These are phyloP conservation scores for Flexamia atlantica DNA, from an alignment of 2,888 invertebrate genomes.

Conservation along the genomic window DNA sequence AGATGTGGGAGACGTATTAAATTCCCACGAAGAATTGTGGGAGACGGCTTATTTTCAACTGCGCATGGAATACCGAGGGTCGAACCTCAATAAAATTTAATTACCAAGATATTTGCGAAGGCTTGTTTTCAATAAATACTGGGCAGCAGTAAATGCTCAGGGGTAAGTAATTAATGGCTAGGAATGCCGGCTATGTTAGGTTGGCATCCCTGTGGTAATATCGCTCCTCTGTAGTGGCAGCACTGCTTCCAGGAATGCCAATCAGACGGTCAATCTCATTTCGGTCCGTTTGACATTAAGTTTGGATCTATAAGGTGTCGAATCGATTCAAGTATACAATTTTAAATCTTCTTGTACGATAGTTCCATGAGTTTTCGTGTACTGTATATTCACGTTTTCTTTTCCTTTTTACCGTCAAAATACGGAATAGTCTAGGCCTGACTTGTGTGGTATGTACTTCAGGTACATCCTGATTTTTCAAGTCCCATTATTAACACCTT, in stretches of 20 bases:
- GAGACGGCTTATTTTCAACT: constrained; percentile 7
- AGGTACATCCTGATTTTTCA: too few relatives aligned
- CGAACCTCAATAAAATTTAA: constrained; percentile 52
- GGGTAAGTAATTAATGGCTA: constrained; percentile 34
- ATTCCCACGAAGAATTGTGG: not conserved
- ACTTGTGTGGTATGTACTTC: too few relatives aligned
- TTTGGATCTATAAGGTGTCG: not conserved
- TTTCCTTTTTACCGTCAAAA: too few relatives aligned
- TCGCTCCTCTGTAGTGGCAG: constrained; percentile 24
- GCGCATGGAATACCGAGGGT: constrained; percentile 17
- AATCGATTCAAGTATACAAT: not conserved
- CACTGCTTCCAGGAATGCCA: constrained; percentile 48
- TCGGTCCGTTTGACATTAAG: not conserved
- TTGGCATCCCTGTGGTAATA: constrained; percentile 36
- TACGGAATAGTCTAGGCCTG: too few relatives aligned
- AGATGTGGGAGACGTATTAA: too few relatives aligned
- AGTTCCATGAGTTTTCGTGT: too few relatives aligned
- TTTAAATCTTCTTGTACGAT: too few relatives aligned
- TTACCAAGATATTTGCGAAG: constrained; percentile 37
- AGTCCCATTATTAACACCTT: too few relatives aligned
- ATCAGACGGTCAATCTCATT: constrained; percentile 20
- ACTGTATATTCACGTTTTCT: too few relatives aligned
- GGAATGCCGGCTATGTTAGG: constrained; percentile 43
- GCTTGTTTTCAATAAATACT: constrained; percentile 41
- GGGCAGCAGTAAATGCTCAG: constrained; percentile 33